Percentiles rank a stretch among this genome's conserved stretches.
Evolutionary conservation across 2,797 vertebrate species (phyloP).

Genomic region (Aratinga solstitialis): DNA sequence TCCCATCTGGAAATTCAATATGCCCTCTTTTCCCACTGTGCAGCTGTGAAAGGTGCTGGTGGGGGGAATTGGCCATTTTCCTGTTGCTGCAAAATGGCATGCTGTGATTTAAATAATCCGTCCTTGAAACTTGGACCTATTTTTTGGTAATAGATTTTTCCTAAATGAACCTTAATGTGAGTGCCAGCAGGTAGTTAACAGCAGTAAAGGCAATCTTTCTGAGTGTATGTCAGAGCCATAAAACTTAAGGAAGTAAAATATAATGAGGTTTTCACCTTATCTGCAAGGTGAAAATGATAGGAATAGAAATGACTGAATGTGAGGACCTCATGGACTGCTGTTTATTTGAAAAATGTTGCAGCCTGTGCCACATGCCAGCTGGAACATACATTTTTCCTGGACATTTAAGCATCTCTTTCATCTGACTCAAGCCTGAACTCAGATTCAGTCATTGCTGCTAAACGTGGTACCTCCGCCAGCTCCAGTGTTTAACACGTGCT

Average conservation of each 20-base stretch:
- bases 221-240: background rate
- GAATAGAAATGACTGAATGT: background rate
- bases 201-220: constrained; percentile 23
- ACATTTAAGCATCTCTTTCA: background rate
- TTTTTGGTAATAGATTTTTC: constrained; percentile 43
- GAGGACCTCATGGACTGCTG: background rate
- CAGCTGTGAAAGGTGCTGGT: constrained; percentile 38
- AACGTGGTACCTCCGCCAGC: background rate
- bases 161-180: constrained; percentile 44
- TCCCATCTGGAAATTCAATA: constrained; percentile 68
- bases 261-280: constrained; percentile 35
- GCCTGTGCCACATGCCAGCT: background rate
- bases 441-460: background rate
- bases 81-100: background rate
- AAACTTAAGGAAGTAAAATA: constrained; percentile 13
- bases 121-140: constrained; percentile 29
- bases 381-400: background rate
- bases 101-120: constrained; percentile 45
- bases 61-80: background rate
- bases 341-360: background rate
- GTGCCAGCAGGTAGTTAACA: constrained; percentile 22
- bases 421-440: background rate
- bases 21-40: constrained; percentile 22
- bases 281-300: constrained; percentile 23
- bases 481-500: background rate